phyloP scores from a whole-genome alignment of 1,140 invertebrate genomes.

The Nephotettix cincticeps region DNA sequence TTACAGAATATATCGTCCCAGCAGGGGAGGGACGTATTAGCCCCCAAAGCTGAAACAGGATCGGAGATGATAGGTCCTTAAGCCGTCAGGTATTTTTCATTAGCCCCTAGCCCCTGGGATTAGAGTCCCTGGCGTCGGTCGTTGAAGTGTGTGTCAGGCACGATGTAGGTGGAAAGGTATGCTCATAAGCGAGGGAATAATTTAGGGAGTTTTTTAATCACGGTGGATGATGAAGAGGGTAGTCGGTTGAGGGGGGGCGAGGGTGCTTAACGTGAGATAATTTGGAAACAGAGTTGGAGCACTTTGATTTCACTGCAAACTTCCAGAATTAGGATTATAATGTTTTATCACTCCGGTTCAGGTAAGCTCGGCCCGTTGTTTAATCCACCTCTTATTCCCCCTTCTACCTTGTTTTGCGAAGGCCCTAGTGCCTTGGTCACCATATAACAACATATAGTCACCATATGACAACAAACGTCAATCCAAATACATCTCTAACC shows the following conservation, averaged over 20 bases:
- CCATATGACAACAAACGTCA: too few species aligned
- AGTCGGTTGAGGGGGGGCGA: not conserved
- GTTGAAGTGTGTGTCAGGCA: not conserved
- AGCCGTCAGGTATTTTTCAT: slow-evolving; percentile 3
- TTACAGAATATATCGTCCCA: too few species aligned
- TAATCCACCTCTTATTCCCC: not conserved
- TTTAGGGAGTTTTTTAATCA: slow-evolving; percentile 6
- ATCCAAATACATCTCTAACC: too few species aligned
- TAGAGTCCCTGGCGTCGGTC: not conserved
- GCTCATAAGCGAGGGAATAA: slow-evolving; percentile 3
- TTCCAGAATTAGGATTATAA: slow-evolving; percentile 12
- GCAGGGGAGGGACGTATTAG: not conserved
- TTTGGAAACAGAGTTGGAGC: slow-evolving; percentile 12
- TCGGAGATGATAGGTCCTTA: slow-evolving; percentile 1
- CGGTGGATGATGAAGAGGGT: slow-evolving; percentile 5
- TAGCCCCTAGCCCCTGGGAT: slow-evolving; percentile 5
- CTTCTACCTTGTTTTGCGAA: not conserved
- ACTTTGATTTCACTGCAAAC: slow-evolving; percentile 12
- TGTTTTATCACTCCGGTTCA: slow-evolving; percentile 3
- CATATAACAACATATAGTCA: too few species aligned
- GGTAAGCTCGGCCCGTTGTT: slow-evolving; percentile 3
- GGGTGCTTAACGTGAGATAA: slow-evolving; percentile 6
- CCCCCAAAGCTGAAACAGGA: not conserved
- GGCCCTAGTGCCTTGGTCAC: too few species aligned
- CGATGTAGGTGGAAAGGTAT: not conserved